Base-by-base conservation (phyloP, 2,888 invertebrate genomes). In the Himalopsyche kuldschensis region DNA sequence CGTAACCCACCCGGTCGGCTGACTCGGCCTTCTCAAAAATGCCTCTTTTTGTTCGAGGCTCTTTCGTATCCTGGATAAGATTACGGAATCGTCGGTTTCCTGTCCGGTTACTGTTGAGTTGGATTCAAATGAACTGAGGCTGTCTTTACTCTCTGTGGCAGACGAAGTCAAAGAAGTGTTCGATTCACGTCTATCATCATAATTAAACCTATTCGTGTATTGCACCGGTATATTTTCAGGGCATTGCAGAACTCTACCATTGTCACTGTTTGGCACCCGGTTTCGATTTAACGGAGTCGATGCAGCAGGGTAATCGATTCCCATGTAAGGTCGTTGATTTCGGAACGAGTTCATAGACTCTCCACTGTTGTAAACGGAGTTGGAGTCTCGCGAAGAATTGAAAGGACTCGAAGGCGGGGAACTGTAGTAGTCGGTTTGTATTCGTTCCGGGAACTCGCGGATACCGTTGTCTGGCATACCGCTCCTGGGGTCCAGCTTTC, bases 31-130 rank as follows among this genome's bases (percentile, higher is more conserved):
- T 88, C 95, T 93, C 84, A 97, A 92, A 90, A 97, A 97, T 88
- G 97, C 97, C 89, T 97, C 97, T 89, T 97, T 97, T 89, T 97
- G 96, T 89, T 97, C 97, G 88, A 96, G 94, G 88, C 96, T 97
- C 89, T 96, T 96, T 87, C 96, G 93, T 89, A 96, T 92, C 90
- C 96, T 93, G 86, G 94, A 94, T 92, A 96, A 94, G 88, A 94
- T 94, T 77, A 94, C 92, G 83, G 95, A 94, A 89, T 95, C 95
- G 89, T 95, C 95, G 86, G 94, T 91, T 87, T 94, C 94, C 88
- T 93, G 93, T 83, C 94, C 94, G 63, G 94, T 94, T 80, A 94
- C 90, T 78, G 94, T 94, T 81, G 94, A 94, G 88, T 93, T 93
- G 79, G 95, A 94, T 89, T 94, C 94, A 89, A 93, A 94, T 75